Conservation (phyloP, 1,140 invertebrate species). For the Cardiocondyla obscurior region DNA sequence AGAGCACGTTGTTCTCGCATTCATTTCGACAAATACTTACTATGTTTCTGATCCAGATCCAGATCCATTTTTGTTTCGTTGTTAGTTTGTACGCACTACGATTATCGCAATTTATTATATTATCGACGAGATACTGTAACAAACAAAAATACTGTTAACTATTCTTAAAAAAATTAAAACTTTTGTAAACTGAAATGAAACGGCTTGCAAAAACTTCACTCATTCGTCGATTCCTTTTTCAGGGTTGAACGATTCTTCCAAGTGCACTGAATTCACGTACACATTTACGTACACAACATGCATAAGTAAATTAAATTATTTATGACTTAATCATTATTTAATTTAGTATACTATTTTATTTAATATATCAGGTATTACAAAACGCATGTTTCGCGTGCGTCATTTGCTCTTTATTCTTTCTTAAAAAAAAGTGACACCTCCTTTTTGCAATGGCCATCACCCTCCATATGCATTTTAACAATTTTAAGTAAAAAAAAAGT, state of each 20-base stretch:
- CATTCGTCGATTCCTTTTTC: constrained; percentile 25
- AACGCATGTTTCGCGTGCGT: no score
- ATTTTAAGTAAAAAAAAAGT: constrained; percentile 2
- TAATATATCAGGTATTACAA: no score
- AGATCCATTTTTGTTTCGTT: constrained; percentile 76
- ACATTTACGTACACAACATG: background rate
- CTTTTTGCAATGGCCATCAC: no score
- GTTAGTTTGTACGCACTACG: constrained; percentile 80
- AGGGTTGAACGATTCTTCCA: background rate
- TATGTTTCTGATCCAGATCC: constrained; percentile 65
- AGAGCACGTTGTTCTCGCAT: constrained; percentile 63
- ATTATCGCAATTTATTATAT: constrained; percentile 82
- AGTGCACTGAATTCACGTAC: background rate
- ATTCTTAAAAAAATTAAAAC: constrained; percentile 83
- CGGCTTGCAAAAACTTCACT: constrained; percentile 19
- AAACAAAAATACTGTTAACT: constrained; percentile 83
- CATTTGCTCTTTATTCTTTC: no score
- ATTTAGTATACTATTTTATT: no score
- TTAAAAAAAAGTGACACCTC: no score
- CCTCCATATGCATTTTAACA: background rate
- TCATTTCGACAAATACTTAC: constrained; percentile 69
- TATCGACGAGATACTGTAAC: constrained; percentile 82
- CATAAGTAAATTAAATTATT: background rate
- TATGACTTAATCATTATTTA: background rate
- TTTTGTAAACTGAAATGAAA: constrained; percentile 80